Percentiles rank a stretch among this genome's conserved stretches.
phyloP scores from a whole-genome alignment of 2,113 vertebrate species.

The Leiothrix lutea region DNA sequence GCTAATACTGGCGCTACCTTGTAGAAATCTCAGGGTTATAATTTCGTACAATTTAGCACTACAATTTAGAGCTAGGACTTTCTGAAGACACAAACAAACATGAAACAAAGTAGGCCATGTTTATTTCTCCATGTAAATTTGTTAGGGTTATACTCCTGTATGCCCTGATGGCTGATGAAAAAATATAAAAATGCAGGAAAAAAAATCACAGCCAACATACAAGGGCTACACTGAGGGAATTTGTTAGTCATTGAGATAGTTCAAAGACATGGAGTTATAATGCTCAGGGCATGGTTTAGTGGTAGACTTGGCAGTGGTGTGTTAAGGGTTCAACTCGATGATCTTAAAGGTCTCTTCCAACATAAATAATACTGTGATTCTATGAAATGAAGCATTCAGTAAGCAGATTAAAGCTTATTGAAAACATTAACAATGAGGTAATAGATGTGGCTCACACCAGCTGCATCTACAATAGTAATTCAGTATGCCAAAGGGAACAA shows the following conservation, averaged over 20 bases:
- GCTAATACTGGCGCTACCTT: background rate
- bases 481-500: background rate
- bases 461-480: background rate
- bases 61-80: background rate
- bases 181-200: background rate
- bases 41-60: background rate
- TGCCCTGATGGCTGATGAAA: background rate
- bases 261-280: background rate
- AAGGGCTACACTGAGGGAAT: background rate
- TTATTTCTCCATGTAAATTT: background rate
- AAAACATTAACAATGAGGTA: background rate
- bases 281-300: background rate
- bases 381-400: background rate
- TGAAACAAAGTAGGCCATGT: background rate
- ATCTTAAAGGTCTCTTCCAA: background rate
- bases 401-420: background rate
- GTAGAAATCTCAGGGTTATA: background rate
- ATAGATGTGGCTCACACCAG: background rate
- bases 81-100: background rate
- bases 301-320: background rate
- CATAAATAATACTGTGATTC: background rate
- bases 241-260: background rate
- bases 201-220: background rate
- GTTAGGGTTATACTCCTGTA: background rate
- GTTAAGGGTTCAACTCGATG: background rate